These are phyloP conservation scores for Mimas tiliae DNA, from an alignment of 2,888 invertebrate species.

Conservation along the genomic window DNA sequence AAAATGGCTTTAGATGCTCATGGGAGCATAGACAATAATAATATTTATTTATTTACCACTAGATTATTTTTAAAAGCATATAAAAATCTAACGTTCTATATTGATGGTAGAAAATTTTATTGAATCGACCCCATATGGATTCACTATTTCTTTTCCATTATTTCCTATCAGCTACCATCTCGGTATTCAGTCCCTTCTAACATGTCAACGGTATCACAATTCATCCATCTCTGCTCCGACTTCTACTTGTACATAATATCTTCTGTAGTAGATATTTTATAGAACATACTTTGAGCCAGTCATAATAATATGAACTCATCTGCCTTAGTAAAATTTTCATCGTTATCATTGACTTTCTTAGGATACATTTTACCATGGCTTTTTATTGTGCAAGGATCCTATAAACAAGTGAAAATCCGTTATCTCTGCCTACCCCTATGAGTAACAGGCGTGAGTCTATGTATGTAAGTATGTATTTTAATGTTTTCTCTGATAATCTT, in stretches of 20 bases:
- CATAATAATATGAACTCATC: no score
- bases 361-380: no score
- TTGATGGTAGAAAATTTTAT: not conserved
- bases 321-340: no score
- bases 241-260: not conserved
- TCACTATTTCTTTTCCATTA: not conserved
- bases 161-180: not conserved
- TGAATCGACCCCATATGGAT: not conserved
- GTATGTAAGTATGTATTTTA: no score
- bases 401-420: no score
- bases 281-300: not conserved
- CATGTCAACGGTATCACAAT: not conserved
- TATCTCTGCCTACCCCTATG: no score
- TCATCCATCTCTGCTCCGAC: not conserved
- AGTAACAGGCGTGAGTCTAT: no score
- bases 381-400: no score
- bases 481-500: no score
- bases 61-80: not conserved
- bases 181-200: constrained; percentile 1
- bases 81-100: not conserved
- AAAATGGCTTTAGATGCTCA: not conserved
- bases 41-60: no score
- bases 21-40: not conserved
- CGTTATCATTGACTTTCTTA: no score
- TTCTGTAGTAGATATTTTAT: not conserved